These are phyloP conservation scores for Lasioglossum malachurum DNA, from an alignment of 2,888 invertebrate species.

Conservation along the genomic window DNA sequence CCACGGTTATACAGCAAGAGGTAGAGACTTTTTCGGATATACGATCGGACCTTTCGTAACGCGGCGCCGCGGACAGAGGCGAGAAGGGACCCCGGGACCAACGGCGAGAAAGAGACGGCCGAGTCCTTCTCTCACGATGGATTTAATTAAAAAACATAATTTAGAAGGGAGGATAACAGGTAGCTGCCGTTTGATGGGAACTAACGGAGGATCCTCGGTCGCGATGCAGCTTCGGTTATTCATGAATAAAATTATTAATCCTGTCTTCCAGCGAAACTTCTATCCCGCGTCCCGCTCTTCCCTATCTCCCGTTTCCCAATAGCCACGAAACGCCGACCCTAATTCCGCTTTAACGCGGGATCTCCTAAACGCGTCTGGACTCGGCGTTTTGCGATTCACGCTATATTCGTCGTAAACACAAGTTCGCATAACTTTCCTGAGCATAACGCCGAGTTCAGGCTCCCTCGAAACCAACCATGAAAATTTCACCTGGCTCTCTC, in stretches of 20 bases:
- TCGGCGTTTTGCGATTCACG: too few relatives aligned
- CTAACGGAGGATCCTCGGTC: conserved; percentile 75
- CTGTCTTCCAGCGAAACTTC: conserved; percentile 60
- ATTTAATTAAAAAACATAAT: conserved; percentile 85
- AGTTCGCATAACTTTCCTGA: too few relatives aligned
- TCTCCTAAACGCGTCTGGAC: too few relatives aligned
- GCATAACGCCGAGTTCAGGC: not conserved
- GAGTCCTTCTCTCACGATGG: conserved; percentile 80
- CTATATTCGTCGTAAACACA: too few relatives aligned
- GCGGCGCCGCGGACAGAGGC: conserved; percentile 63
- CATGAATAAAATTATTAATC: conserved; percentile 85
- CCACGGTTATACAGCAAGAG: conserved; percentile 67
- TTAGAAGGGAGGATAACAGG: conserved; percentile 83
- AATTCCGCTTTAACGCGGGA: conserved; percentile 10
- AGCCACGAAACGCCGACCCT: conserved; percentile 41
- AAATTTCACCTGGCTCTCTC: not conserved
- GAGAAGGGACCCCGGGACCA: conserved; percentile 20
- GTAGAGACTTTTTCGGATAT: conserved; percentile 73
- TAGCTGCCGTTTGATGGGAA: conserved; percentile 82
- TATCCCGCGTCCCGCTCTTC: conserved; percentile 32
- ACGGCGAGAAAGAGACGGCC: conserved; percentile 52
- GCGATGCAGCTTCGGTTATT: conserved; percentile 76
- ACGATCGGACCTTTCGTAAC: conserved; percentile 76
- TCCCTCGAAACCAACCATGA: not conserved
- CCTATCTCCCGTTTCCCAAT: conserved; percentile 48